phyloP scores from a whole-genome alignment of 2,797 vertebrate genomes.

The Tinamus major region DNA sequence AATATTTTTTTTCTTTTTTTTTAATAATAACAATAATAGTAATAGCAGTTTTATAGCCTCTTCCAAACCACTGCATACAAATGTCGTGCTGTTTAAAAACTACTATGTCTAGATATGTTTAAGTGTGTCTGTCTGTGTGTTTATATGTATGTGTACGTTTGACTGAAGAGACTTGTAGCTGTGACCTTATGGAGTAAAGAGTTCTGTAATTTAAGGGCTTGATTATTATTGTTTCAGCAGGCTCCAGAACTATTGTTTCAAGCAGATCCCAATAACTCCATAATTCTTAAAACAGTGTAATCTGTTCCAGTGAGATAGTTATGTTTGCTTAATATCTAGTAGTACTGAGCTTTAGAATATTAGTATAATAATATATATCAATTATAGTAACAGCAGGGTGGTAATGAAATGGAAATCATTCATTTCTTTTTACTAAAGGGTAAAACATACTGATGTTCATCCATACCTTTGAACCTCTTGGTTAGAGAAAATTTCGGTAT shows the following conservation, averaged over 20 bases:
- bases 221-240: neutral
- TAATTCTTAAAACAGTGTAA: neutral
- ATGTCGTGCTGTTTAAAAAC: neutral
- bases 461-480: neutral
- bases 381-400: neutral
- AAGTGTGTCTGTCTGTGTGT: neutral
- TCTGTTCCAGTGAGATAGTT: neutral
- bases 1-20: neutral
- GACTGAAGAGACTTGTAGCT: neutral
- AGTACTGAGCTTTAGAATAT: neutral
- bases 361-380: neutral
- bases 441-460: neutral
- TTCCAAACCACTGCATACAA: neutral
- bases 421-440: neutral
- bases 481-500: neutral
- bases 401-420: neutral
- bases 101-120: neutral
- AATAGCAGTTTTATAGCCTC: neutral
- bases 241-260: neutral
- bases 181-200: neutral
- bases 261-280: neutral
- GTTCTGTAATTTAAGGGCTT: neutral
- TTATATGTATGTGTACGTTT: neutral
- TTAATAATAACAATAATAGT: too few relatives aligned
- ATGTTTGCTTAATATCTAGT: neutral